phyloP scores from a whole-genome alignment of 2,888 invertebrate genomes.

The Hypselothyrea guttata region DNA sequence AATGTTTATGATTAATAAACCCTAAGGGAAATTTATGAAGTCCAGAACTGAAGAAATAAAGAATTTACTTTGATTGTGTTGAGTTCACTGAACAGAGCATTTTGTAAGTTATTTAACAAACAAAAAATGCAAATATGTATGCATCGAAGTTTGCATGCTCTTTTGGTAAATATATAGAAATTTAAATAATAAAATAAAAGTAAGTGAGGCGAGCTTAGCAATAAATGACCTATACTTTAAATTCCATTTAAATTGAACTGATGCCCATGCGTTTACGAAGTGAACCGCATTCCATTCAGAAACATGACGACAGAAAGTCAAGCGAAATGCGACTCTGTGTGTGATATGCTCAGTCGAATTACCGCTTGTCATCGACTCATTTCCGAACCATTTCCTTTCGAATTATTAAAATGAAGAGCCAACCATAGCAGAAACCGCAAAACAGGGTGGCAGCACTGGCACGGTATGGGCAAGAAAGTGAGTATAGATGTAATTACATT shows the following conservation, averaged over 20 bases:
- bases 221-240: too few species aligned
- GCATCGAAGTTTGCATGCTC: too few species aligned
- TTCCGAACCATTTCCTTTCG: slow-evolving; percentile 69
- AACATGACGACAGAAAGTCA: slow-evolving; percentile 6
- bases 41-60: neutral
- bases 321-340: slow-evolving; percentile 13
- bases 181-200: too few species aligned
- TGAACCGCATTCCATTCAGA: too few species aligned
- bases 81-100: too few species aligned
- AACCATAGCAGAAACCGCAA: slow-evolving; percentile 5
- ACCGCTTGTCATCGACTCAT: slow-evolving; percentile 67
- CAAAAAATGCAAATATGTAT: too few species aligned
- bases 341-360: slow-evolving; percentile 57
- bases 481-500: slow-evolving; percentile 50
- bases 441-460: slow-evolving; percentile 14
- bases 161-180: too few species aligned
- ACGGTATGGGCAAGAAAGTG: slow-evolving; percentile 9
- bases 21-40: slow-evolving; percentile 1
- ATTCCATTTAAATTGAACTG: too few species aligned
- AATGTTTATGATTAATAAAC: slow-evolving; percentile 35
- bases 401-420: slow-evolving; percentile 64
- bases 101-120: too few species aligned
- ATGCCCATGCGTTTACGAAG: too few species aligned
- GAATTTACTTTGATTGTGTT: too few species aligned
- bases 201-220: too few species aligned